These are phyloP conservation scores for Parotocinclus haroldoi DNA, from an alignment of 2,797 vertebrate species.

Conservation along the genomic window DNA sequence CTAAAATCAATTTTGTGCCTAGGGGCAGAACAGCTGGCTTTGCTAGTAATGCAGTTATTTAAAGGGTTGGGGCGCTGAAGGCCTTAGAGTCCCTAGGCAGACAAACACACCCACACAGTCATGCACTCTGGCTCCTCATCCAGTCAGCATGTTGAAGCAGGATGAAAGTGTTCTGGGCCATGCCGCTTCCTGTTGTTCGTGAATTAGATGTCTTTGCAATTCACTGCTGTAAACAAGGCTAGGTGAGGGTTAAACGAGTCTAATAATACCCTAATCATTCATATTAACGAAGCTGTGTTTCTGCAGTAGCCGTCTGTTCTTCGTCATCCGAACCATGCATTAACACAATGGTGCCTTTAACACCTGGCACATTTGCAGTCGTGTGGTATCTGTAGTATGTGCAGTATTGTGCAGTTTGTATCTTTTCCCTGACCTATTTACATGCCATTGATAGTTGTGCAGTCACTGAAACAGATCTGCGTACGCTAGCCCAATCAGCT, in stretches of 20 bases:
- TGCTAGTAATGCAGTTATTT: conserved; percentile 89
- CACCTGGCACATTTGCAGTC: conserved; percentile 38
- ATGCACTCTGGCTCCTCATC: not conserved
- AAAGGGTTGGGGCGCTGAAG: conserved; percentile 79
- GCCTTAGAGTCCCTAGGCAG: conserved; percentile 65
- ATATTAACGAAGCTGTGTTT: conserved; percentile 15
- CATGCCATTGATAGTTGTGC: conserved; percentile 70
- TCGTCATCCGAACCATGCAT: conserved; percentile 31
- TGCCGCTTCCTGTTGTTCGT: not conserved
- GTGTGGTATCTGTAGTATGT: conserved; percentile 51
- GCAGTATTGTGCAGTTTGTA: conserved; percentile 70
- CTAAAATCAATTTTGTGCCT: conserved; percentile 90
- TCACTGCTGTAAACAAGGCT: conserved; percentile 2
- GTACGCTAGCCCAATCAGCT: conserved; percentile 67
- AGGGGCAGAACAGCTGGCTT: conserved; percentile 85
- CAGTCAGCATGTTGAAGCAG: not conserved
- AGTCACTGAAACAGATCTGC: conserved; percentile 64
- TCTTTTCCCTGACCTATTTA: conserved; percentile 68
- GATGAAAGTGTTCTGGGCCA: conserved; percentile 29
- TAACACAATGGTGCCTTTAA: conserved; percentile 44
- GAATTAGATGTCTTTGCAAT: conserved; percentile 9
- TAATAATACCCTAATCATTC: conserved; percentile 20
- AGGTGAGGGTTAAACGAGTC: conserved; percentile 34
- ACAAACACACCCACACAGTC: conserved; percentile 54
- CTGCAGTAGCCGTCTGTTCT: conserved; percentile 17